Evolutionary conservation across 1,140 invertebrate genomes (phyloP).

Genomic region (Drosophila cardini): DNA sequence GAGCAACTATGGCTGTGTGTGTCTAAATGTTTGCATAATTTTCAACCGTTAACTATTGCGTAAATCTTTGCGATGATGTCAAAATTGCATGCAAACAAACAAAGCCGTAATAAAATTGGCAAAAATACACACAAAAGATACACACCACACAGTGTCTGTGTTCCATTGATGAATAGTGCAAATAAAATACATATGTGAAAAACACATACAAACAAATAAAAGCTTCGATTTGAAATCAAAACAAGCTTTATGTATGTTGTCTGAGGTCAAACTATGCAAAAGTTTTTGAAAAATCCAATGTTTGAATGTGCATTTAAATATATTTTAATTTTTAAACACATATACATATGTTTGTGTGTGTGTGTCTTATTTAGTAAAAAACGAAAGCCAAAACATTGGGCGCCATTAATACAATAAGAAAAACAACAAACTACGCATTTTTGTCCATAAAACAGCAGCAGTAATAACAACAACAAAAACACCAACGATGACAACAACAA

Average conservation of each 20-base stretch:
- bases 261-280: constrained; percentile 63
- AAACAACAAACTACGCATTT: constrained; percentile 74
- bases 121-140: constrained; percentile 5
- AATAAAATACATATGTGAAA: background rate
- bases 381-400: constrained; percentile 64
- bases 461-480: constrained; percentile 32
- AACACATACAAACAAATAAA: constrained; percentile 4
- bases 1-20: constrained; percentile 6
- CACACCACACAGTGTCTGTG: background rate
- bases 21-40: constrained; percentile 44
- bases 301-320: background rate
- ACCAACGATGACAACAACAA: constrained; percentile 31
- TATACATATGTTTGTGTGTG: constrained; percentile 13
- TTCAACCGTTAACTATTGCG: constrained; percentile 45
- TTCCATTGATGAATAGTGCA: constrained; percentile 34
- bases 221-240: constrained; percentile 36
- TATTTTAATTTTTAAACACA: constrained; percentile 8
- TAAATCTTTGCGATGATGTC: constrained; percentile 56
- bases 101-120: constrained; percentile 28
- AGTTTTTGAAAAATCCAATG: constrained; percentile 32
- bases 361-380: constrained; percentile 31
- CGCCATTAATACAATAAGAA: constrained; percentile 31
- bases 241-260: constrained; percentile 59
- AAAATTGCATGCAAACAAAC: constrained; percentile 44
- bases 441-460: constrained; percentile 42